Conservation (phyloP, 2,888 invertebrate genomes). For the Linnaemya tessellans region DNA sequence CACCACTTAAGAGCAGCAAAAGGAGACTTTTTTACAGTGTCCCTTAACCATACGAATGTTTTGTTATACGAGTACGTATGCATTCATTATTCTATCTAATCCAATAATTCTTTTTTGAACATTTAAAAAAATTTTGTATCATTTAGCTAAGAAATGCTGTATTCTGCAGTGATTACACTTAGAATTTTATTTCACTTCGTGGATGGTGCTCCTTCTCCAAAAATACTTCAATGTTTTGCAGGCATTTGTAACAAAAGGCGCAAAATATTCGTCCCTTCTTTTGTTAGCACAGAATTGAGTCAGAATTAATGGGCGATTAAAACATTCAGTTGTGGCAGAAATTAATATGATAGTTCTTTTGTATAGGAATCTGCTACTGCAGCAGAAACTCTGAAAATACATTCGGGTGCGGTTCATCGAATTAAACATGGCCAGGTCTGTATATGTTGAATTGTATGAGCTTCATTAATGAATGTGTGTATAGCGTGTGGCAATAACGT, state of each 20-base stretch:
- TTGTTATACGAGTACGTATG: no score
- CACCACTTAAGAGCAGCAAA: no score
- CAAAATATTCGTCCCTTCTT: conserved; percentile 23
- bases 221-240: conserved; percentile 38
- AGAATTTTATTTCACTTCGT: conserved; percentile 3
- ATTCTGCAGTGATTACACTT: neutral
- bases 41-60: no score
- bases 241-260: conserved; percentile 28
- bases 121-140: no score
- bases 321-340: neutral
- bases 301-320: conserved; percentile 6
- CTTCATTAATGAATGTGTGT: neutral
- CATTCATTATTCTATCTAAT: no score
- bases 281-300: conserved; percentile 22
- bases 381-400: neutral
- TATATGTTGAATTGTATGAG: neutral
- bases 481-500: conserved; percentile 46
- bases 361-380: neutral
- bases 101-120: no score
- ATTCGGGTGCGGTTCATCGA: neutral
- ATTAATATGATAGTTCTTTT: neutral
- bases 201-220: neutral
- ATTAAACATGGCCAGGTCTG: neutral
- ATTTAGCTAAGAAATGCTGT: no score
- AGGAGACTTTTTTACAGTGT: no score